Evolutionary conservation across 2,797 vertebrate genomes (phyloP), one percentile per base, ranked within the genome.

Genomic region (Bradypus variegatus): DNA sequence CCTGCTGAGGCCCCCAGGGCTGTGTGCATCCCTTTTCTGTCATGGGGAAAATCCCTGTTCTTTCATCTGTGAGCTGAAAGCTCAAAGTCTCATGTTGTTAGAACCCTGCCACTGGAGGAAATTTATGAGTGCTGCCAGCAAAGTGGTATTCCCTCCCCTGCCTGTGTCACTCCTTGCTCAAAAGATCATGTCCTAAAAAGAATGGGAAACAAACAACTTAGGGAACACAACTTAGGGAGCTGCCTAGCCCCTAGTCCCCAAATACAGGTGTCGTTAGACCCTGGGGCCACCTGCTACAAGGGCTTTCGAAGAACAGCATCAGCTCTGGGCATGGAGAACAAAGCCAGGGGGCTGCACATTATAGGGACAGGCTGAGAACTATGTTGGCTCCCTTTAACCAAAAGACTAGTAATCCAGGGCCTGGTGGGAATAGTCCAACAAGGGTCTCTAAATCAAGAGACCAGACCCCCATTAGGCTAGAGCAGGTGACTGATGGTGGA

Each of bases 71-170:
- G 85, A 94, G 79, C 78, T 31, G 65, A 60, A 91, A 88, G 89
- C 88, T 94, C 93, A 94, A 95, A 94, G 94, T 94, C 92, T 96
- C 93, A 62, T n/a, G 78, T 81, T 62, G 62, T 94, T 78, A 95
- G 89, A 95, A 92, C 89, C 84, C 79, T 88, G 93, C 41, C 60
- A 10, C 78, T 82, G 80, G 82, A 58, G 60, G 48, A 89, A 93
- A 94, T 92, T 89, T 87, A 87, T 69, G 91, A 92, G 58, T 48
- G 41, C 48, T 87, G 58, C 87, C 41, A 62, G 91, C 60, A 75
- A 89, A 91, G 75, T 75, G 72, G 81, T n/a, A 29, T 15, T 85
- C 67, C 25, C 87, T 85, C 45, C 53, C 72, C 73, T 23, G 21
- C 73, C 81, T 89, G 65, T 88, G 91, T 94, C 69, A 60, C 73